Conservation (phyloP, 2,888 invertebrate genomes). For the Cristatella mucedo region DNA sequence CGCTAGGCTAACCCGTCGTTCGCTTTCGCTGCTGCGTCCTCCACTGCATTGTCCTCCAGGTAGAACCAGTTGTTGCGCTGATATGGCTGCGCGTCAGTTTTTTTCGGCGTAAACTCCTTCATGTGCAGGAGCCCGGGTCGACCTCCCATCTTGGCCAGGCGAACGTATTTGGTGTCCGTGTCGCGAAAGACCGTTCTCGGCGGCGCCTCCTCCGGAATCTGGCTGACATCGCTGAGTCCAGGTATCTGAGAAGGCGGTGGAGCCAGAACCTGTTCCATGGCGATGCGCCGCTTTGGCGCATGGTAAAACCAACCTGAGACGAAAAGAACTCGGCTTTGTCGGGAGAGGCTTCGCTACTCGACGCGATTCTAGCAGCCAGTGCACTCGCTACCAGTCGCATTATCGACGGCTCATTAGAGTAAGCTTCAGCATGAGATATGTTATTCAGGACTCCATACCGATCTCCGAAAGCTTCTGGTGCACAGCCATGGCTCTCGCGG, state of each 20-base stretch:
- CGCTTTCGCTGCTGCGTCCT: constrained; percentile 15
- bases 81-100: constrained; percentile 19
- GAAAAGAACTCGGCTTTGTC: too few relatives aligned
- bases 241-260: constrained; percentile 32
- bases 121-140: constrained; percentile 27
- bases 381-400: too few relatives aligned
- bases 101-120: constrained; percentile 16
- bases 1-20: too few relatives aligned
- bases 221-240: constrained; percentile 21
- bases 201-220: constrained; percentile 14
- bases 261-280: constrained; percentile 17
- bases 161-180: constrained; percentile 28
- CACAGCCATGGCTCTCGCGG: too few relatives aligned
- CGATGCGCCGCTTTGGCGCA: constrained; percentile 22
- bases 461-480: too few relatives aligned
- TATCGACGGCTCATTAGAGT: too few relatives aligned
- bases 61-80: constrained; percentile 34
- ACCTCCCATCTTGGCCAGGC: constrained; percentile 33
- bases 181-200: constrained; percentile 7
- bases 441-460: too few relatives aligned
- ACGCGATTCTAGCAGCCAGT: too few relatives aligned
- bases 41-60: constrained; percentile 26
- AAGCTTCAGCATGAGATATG: too few relatives aligned
- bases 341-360: too few relatives aligned
- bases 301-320: constrained; percentile 34